Conservation (phyloP, 2,888 invertebrate species). For the Nymphalis c-album region DNA sequence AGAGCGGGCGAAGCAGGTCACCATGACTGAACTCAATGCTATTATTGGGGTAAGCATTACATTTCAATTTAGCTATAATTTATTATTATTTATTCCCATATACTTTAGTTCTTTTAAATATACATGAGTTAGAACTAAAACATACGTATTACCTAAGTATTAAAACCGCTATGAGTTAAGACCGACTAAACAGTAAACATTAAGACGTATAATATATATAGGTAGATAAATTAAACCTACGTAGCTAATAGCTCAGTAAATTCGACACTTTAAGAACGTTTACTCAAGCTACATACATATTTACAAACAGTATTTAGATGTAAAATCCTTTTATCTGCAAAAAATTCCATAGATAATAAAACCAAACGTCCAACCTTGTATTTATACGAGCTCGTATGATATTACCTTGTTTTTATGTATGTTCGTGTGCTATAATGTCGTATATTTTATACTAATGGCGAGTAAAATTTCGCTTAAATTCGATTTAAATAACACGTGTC, state of each 20-base stretch:
- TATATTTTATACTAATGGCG: conserved; percentile 5
- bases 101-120: too few species aligned
- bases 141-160: too few species aligned
- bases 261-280: conserved; percentile 12
- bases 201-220: too few species aligned
- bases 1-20: conserved; percentile 96
- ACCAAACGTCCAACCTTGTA: conserved; percentile 20
- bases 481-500: conserved; percentile 64
- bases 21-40: conserved; percentile 96
- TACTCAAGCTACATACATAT: conserved; percentile 17
- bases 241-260: too few species aligned
- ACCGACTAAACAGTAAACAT: too few species aligned
- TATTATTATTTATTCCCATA: background rate
- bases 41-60: conserved; percentile 92
- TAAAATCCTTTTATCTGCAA: conserved; percentile 21
- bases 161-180: too few species aligned
- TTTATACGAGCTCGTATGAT: conserved; percentile 7
- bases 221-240: too few species aligned
- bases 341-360: conserved; percentile 23
- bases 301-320: conserved; percentile 10
- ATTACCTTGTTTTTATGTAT: background rate
- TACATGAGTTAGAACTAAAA: too few species aligned
- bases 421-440: background rate
- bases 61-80: background rate
- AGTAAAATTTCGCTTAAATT: conserved; percentile 45